Evolutionary conservation across 2,113 vertebrate genomes (phyloP).

Genomic region (Pagrus major): DNA sequence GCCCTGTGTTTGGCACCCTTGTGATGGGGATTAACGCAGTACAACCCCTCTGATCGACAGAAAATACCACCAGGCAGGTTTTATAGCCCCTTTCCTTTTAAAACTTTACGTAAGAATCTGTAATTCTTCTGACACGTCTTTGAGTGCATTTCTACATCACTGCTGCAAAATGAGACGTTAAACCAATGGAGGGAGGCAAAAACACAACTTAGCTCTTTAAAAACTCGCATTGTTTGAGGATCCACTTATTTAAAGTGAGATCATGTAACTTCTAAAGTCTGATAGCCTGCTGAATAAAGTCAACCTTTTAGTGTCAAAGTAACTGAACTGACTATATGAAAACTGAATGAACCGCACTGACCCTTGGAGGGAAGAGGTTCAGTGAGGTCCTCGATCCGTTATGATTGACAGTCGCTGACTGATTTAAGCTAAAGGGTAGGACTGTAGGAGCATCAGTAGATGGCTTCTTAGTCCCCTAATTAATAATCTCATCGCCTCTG

Average conservation of each 20-base stretch:
- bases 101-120: too few relatives aligned
- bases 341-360: background rate
- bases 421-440: background rate
- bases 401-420: background rate
- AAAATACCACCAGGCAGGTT: too few relatives aligned
- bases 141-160: background rate
- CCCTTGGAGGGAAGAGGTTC: background rate
- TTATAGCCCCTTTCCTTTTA: too few relatives aligned
- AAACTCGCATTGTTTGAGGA: background rate
- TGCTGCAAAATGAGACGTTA: background rate
- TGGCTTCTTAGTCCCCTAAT: background rate
- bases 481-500: background rate
- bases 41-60: too few relatives aligned
- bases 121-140: too few relatives aligned
- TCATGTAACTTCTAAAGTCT: too few relatives aligned
- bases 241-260: too few relatives aligned
- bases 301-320: too few relatives aligned
- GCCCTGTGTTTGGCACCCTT: too few relatives aligned
- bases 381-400: background rate
- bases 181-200: background rate
- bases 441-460: background rate
- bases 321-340: background rate
- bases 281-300: background rate
- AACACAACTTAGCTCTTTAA: background rate
- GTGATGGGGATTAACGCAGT: too few relatives aligned